Evolutionary conservation across 2,113 vertebrate genomes (phyloP), one percentile per base, ranked within the genome.

Genomic region (Oryzias celebensis): DNA sequence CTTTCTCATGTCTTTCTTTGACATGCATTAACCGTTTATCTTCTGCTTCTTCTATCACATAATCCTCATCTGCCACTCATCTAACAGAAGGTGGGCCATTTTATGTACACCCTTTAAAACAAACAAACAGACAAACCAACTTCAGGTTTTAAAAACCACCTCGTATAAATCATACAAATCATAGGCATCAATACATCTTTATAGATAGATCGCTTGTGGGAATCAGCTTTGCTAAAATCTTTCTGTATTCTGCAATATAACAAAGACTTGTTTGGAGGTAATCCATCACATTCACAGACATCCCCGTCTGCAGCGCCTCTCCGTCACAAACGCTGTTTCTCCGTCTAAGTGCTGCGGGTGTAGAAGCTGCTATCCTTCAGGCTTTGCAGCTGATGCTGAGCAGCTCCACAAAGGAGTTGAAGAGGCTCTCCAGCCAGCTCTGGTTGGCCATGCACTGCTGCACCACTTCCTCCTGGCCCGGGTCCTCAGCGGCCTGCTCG

Each of bases 381-480:
- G 78, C 75, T 68, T 91, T 90, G 73, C 85, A 65, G 41, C 87
- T 88, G 5, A 91, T 90, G 61, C 92, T 93, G 54, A 96, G 86
- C 64, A 96, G 92, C 18, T 96, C 94, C 18, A 94, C 88, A 86
- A 95, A 96, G 68, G 94, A 93, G 83, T 91, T 92, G 47, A 95
- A 95, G 44, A 95, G 93, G 58, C 90, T 94, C 70, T 96, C 94
- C 57, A 95, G 87, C 94, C 95, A 96, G 3, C 91, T 90, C 80
- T 95, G 94, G 85, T 96, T 95, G 31, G 94, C 91, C 95, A 96
- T 96, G 71, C 95, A 96, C 88, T 95, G 95, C 89, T 96, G 95
- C 43, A 96, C 95, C 68, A 96, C 94, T 82, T 96, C 95, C 87
- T 96, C 95, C 88, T 96, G 94, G 0, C 95, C 95, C 6, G 94